Evolutionary conservation across 2,797 vertebrate genomes (phyloP).

Genomic region (Aeoliscus strigatus): DNA sequence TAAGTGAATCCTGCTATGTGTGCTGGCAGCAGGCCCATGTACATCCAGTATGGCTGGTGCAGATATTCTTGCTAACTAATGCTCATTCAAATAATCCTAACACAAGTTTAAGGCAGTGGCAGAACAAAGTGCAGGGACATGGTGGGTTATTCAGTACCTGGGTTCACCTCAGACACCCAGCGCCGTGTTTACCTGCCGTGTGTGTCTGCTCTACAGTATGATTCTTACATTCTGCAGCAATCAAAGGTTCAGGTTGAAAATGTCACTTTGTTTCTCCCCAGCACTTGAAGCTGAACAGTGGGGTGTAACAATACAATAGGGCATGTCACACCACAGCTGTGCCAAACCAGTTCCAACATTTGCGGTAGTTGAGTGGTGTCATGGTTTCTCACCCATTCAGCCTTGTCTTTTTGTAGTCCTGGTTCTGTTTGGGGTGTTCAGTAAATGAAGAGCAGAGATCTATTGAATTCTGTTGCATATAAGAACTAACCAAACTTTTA

Average conservation of each 20-base stretch:
- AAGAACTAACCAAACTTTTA: too few relatives aligned
- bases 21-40: too few relatives aligned
- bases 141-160: slow-evolving; percentile 34
- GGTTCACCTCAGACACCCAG: slow-evolving; percentile 16
- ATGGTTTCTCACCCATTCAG: slow-evolving; percentile 55
- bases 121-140: slow-evolving; percentile 56
- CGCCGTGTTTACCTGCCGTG: not conserved
- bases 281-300: slow-evolving; percentile 18
- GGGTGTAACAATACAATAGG: slow-evolving; percentile 32
- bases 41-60: too few relatives aligned
- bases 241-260: slow-evolving; percentile 8
- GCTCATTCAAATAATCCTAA: too few relatives aligned
- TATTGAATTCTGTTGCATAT: too few relatives aligned
- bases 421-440: slow-evolving; percentile 44
- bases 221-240: too few relatives aligned
- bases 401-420: slow-evolving; percentile 29
- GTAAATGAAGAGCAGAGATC: too few relatives aligned
- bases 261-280: not conserved
- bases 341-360: slow-evolving; percentile 49
- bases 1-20: too few relatives aligned
- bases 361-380: slow-evolving; percentile 38
- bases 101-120: slow-evolving; percentile 14
- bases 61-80: too few relatives aligned
- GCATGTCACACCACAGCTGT: slow-evolving; percentile 44
- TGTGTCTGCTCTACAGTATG: too few relatives aligned